Evolutionary conservation across 2,113 vertebrate species (phyloP).

Genomic region (Naja naja): DNA sequence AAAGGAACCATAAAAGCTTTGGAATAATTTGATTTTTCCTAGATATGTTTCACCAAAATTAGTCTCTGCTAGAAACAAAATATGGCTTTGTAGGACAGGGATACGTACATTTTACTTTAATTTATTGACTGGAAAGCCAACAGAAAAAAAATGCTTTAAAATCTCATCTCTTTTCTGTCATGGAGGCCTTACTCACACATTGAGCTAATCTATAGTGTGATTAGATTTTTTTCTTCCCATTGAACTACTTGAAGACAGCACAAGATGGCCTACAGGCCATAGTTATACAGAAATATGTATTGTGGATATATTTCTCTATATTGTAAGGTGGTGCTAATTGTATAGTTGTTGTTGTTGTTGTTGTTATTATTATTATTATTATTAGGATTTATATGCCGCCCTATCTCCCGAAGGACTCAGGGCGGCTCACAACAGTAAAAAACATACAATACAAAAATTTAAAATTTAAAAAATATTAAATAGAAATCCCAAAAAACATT

Average conservation of each 20-base stretch:
- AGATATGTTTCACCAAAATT: neutral
- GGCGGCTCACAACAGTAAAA: too few species aligned
- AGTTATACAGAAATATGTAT: neutral
- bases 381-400: too few species aligned
- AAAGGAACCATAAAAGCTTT: neutral
- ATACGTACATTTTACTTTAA: neutral
- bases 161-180: neutral
- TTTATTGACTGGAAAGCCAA: neutral
- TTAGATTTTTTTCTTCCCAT: neutral
- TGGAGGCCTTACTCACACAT: neutral
- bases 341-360: too few species aligned
- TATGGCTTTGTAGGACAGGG: neutral
- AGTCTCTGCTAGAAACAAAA: neutral
- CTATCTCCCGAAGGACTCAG: too few species aligned
- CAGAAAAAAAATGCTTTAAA: neutral
- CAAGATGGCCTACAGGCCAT: neutral
- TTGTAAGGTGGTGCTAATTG: neutral
- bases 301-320: neutral
- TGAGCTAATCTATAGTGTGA: neutral
- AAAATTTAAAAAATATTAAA: too few species aligned
- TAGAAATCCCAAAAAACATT: too few species aligned
- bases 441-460: too few species aligned
- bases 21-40: neutral
- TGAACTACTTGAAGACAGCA: neutral
- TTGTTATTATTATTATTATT: too few species aligned